These are phyloP conservation scores for Ictidomys tridecemlineatus DNA, from an alignment of 2,113 vertebrate genomes.

Conservation along the genomic window DNA sequence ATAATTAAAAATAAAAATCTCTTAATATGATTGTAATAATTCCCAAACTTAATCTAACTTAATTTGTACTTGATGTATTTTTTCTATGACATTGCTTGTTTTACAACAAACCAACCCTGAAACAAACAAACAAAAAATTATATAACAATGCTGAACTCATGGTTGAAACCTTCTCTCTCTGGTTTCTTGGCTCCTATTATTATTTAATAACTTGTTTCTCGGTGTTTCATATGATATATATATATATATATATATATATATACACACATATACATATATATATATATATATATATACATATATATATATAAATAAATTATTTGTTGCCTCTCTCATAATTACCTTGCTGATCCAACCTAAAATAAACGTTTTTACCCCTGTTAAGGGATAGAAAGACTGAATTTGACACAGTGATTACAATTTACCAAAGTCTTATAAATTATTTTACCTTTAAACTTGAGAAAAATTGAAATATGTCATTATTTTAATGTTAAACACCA, in stretches of 20 bases:
- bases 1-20: background rate
- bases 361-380: background rate
- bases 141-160: background rate
- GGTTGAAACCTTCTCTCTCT: background rate
- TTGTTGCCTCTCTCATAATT: background rate
- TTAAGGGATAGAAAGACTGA: background rate
- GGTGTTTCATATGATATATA: background rate
- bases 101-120: background rate
- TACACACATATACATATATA: too few relatives aligned
- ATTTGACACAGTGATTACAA: background rate
- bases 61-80: background rate
- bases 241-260: too few relatives aligned
- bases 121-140: background rate
- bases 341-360: too few relatives aligned
- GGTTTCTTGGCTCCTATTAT: background rate
- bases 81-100: background rate
- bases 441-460: slow-evolving; percentile 21
- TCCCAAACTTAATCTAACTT: background rate
- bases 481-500: background rate
- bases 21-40: background rate
- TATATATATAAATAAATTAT: background rate
- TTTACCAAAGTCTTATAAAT: background rate
- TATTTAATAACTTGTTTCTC: background rate
- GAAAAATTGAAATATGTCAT: background rate
- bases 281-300: too few relatives aligned